Evolutionary conservation across 2,797 vertebrate genomes (phyloP).

Genomic region (Acridotheres tristis): DNA sequence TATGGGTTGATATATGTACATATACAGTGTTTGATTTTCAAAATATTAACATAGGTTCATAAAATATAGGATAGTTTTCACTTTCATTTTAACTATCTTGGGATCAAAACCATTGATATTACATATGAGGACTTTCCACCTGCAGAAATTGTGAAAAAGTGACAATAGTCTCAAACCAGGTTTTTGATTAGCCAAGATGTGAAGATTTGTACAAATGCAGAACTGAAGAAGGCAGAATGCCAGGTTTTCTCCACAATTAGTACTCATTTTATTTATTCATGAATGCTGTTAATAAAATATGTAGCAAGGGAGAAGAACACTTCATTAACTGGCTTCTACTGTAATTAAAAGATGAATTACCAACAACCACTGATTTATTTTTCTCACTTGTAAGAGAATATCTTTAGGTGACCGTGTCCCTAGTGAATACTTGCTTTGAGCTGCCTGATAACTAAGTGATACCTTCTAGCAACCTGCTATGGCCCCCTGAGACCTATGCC

Average conservation of each 20-base stretch:
- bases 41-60: background rate
- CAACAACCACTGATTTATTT: slow-evolving; percentile 29
- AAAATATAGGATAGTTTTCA: background rate
- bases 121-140: background rate
- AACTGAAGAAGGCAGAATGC: background rate
- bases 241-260: slow-evolving; percentile 31
- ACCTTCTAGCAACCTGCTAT: background rate
- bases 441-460: background rate
- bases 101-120: background rate
- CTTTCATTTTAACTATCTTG: background rate
- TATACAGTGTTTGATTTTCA: background rate
- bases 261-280: slow-evolving; percentile 60
- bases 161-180: background rate
- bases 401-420: background rate
- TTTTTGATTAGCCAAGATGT: background rate
- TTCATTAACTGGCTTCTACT: slow-evolving; percentile 34
- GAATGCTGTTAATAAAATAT: slow-evolving; percentile 65
- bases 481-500: background rate
- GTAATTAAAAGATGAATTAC: slow-evolving; percentile 65
- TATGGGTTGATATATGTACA: background rate
- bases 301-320: slow-evolving; percentile 28
- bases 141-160: background rate
- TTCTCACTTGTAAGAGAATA: slow-evolving; percentile 12
- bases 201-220: background rate
- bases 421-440: background rate